Evolutionary conservation across 2,797 vertebrate genomes (phyloP), one percentile per base, ranked within the genome.

Genomic region (Ctenopoma multispine): DNA sequence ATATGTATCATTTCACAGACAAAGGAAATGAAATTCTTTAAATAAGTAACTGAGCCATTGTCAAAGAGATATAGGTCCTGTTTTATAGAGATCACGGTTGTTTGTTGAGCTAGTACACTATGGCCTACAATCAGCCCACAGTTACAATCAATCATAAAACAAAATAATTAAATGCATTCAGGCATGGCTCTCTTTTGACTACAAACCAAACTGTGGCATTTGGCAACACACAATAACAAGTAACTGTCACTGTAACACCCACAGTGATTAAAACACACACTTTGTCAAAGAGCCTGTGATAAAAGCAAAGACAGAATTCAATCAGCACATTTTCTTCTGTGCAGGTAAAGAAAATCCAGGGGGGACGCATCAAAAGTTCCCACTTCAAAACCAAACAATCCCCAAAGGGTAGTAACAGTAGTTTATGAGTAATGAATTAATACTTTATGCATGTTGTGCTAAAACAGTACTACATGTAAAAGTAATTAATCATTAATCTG

Each of bases 261-360:
- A 18, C 36, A 47, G 13, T 15, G 23, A 54, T 48, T 55, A 34
- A 59, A 72, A 58, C 36, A 20, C 29, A 70, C 7, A 15, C 1
- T 5, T 4, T 27, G 4, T 27, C 15, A 18, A 44, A 15, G 5
- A n/a, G 7, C 17, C 2, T 8, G 7, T 7, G 43, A 44, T 44
- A 18, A 7, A 44, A 18, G 43, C 18, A 44, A n/a, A 44, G 43
- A 44, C 7, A 18, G 43, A 23, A 34, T 34, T 57, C 5, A 50
- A 3, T 58, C 53, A 49, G 51, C 18, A 48, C 27, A 29, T 34
- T 9, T 34, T 34, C 10, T 40, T n/a, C 34, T 49, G 51, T 31
- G 51, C 47, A 31, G 43, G 23, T 40, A 23, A 23, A 56, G 6
- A 43, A 55, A 47, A 61, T 21, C 47, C 21, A 13, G 41, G 15